Base-by-base conservation (phyloP, 2,113 vertebrate genomes). In the Myodes glareolus region DNA sequence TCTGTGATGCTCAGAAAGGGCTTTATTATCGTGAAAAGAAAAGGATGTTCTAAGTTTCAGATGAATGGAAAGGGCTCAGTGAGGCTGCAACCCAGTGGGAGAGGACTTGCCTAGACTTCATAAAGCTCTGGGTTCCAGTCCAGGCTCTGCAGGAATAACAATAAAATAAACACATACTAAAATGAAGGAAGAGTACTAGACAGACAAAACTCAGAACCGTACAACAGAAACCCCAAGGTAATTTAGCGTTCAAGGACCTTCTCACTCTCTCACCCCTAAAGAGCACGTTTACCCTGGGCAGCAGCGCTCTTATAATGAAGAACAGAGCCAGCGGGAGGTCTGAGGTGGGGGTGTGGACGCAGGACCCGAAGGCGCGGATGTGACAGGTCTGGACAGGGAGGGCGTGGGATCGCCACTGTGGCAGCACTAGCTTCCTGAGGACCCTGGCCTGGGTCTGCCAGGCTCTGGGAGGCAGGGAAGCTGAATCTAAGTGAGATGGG, bases 321-420 rank as follows among this genome's bases (percentile, higher is more conserved):
- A 19, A 21, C 0, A 0, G 58, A 39, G 39, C 1, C 1, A 11
- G 21, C 5, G 4, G 39, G 47, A n/a, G 27, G 11, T 25, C 65
- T 70, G 90, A 9, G 2, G 21, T 0, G 39, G 19, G 0, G 8
- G 9, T 42, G n/a, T 13, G 0, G 36, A 25, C 1, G 0, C 13
- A 12, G 1, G 0, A 0, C 5, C 5, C 3, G 50, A 36, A 52
- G 78, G 31, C 0, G 16, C 4, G 47, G 4, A 6, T 1, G 0
- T 2, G 33, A 31, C 7, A 9, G 0, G 50, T 27, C n/a, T 2
- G 31, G 36, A 21, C 31, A 16, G 39, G 73, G 39, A 29, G 5
- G 9, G 1, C 0, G 3, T 1, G 11, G 50, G 55, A 23, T 23
- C 21, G 0, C 3, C 33, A 10, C 33, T 23, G 42, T 58, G 12